phyloP scores from a whole-genome alignment of 1,140 invertebrate species.

The Lasioglossum albipes region DNA sequence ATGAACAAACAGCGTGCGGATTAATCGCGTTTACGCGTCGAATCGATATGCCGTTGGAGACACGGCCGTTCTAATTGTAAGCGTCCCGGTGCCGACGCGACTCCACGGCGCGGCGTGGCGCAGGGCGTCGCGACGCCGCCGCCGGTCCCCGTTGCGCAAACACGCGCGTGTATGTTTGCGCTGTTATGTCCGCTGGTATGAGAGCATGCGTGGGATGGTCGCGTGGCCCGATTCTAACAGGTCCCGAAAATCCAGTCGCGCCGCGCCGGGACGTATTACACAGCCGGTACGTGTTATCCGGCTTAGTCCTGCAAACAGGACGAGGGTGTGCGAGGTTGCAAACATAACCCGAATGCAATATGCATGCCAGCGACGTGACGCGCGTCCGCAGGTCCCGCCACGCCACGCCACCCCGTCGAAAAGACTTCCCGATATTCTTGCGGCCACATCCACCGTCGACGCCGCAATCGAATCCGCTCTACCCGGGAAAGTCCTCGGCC shows the following conservation, averaged over 20 bases:
- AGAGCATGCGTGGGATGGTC: not conserved
- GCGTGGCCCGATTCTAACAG: constrained; percentile 50
- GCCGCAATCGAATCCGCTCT: constrained; percentile 37
- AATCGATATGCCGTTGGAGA: constrained; percentile 16
- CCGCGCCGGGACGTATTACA: constrained; percentile 4
- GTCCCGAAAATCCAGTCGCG: constrained; percentile 64
- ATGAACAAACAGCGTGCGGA: constrained; percentile 8
- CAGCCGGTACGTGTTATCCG: constrained; percentile 58
- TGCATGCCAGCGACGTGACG: constrained; percentile 53
- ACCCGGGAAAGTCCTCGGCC: constrained; percentile 23
- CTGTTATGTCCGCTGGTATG: too few relatives aligned
- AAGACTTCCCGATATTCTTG: constrained; percentile 40
- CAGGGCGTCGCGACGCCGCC: too few relatives aligned
- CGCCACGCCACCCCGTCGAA: constrained; percentile 1
- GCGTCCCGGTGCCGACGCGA: not conserved
- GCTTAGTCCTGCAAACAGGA: constrained; percentile 45
- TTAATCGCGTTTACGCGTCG: constrained; percentile 28
- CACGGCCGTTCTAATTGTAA: not conserved
- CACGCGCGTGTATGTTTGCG: constrained; percentile 19
- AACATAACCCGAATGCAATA: constrained; percentile 65
- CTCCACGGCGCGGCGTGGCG: too few relatives aligned
- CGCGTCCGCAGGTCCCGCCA: not conserved
- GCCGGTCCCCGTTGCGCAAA: not conserved
- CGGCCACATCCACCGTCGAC: not conserved
- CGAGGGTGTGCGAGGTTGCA: constrained; percentile 18